Percentiles rank a stretch among this genome's conserved stretches.
Conservation (phyloP, 30 jellyfish, hydroid and myxozoan species). For the Pseudorhiza aurosa region DNA sequence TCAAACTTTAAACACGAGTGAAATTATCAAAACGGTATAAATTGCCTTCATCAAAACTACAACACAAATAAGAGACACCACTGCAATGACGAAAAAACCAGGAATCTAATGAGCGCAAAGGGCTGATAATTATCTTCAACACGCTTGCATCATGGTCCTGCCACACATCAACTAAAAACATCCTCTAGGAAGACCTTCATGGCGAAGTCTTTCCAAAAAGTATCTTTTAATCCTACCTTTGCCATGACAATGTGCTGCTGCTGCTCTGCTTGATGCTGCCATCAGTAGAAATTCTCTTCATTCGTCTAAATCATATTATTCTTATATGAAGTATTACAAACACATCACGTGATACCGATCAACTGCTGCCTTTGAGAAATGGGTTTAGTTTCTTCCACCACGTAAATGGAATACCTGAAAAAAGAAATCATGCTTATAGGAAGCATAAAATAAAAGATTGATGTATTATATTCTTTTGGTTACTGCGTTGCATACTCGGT, state of each 20-base stretch:
- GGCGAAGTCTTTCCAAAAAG: not conserved
- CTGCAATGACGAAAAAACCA: too few species aligned
- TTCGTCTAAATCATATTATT: not conserved
- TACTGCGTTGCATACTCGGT: too few species aligned
- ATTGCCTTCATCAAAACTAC: too few species aligned
- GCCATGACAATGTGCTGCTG: slow-evolving; percentile 1
- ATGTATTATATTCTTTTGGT: not conserved
- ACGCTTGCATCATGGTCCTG: not conserved
- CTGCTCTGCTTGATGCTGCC: not conserved
- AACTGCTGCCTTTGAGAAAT: not conserved
- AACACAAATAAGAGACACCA: too few species aligned
- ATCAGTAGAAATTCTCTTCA: not conserved
- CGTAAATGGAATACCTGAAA: slow-evolving; percentile 40
- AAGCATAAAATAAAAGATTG: not conserved
- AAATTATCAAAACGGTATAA: too few species aligned
- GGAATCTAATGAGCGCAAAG: too few species aligned
- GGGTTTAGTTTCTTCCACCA: slow-evolving; percentile 42
- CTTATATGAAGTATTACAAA: not conserved
- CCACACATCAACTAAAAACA: not conserved
- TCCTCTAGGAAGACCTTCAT: not conserved
- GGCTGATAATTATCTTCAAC: too few species aligned
- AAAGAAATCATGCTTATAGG: slow-evolving; percentile 18
- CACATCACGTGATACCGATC: not conserved
- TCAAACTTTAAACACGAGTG: too few species aligned
- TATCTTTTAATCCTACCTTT: not conserved